phyloP scores from a whole-genome alignment of 1,140 invertebrate species.

The Zaprionus ornatus region DNA sequence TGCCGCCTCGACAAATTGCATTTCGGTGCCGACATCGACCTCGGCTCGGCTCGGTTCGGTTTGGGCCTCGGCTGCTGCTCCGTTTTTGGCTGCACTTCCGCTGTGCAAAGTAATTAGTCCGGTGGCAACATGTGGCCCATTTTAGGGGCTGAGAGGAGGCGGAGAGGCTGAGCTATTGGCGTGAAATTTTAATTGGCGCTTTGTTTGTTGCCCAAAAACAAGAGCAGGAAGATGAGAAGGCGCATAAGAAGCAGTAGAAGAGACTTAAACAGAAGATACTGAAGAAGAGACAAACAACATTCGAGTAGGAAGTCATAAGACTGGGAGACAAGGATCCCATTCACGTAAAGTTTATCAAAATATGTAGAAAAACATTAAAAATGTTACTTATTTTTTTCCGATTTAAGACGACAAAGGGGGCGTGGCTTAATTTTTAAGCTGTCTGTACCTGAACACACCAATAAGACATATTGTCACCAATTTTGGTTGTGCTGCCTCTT shows the following conservation, averaged over 20 bases:
- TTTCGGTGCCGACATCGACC: conserved; percentile 27
- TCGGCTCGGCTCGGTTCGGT: conserved; percentile 13
- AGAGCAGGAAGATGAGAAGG: neutral
- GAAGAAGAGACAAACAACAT: neutral
- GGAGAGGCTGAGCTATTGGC: conserved; percentile 62
- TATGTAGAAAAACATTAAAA: no score
- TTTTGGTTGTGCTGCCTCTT: no score
- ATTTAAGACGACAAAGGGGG: no score
- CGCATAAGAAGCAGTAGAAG: neutral
- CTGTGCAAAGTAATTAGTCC: conserved; percentile 67
- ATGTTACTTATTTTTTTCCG: no score
- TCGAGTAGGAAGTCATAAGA: no score
- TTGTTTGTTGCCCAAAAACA: conserved; percentile 19
- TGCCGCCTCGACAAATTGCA: conserved; percentile 78
- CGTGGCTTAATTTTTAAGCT: no score
- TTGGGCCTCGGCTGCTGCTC: conserved; percentile 9
- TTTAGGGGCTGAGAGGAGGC: neutral
- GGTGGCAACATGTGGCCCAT: conserved; percentile 62
- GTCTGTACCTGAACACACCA: no score
- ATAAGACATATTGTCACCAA: no score
- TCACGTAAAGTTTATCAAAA: no score
- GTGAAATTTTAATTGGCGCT: conserved; percentile 77
- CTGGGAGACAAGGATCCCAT: no score
- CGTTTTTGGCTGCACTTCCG: conserved; percentile 33
- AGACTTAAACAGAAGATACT: neutral